These are phyloP conservation scores for Phrynocephalus forsythii DNA, from an alignment of 2,797 vertebrate species.

Conservation along the genomic window DNA sequence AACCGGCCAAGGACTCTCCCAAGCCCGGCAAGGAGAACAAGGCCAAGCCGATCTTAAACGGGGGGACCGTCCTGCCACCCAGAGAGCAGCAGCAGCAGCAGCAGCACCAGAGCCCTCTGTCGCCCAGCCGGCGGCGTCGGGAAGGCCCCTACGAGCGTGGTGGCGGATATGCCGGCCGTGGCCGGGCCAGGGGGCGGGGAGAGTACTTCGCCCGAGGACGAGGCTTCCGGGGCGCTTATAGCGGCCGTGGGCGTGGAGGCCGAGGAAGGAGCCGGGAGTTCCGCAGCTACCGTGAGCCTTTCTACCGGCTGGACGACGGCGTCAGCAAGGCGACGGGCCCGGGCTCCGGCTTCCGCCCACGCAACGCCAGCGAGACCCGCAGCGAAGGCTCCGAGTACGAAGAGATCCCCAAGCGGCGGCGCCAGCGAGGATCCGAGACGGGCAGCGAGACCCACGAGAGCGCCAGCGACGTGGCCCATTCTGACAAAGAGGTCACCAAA, in stretches of 20 bases:
- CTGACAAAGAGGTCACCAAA: conserved; percentile 85
- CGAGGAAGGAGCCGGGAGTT: conserved; percentile 80
- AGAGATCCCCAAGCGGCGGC: conserved; percentile 90
- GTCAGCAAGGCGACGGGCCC: conserved; percentile 73
- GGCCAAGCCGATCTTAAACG: conserved; percentile 50
- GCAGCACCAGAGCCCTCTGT: conserved; percentile 49
- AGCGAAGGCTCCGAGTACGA: conserved; percentile 94
- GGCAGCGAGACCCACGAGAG: conserved; percentile 89
- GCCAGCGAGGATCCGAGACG: conserved; percentile 91
- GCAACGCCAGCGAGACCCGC: conserved; percentile 91
- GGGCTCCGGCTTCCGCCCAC: conserved; percentile 73
- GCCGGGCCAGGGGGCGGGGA: conserved; percentile 85
- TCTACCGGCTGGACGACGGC: conserved; percentile 75
- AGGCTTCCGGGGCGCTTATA: conserved; percentile 88
- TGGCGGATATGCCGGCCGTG: conserved; percentile 64
- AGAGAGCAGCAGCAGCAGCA: conserved; percentile 55
- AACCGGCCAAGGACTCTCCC: conserved; percentile 63
- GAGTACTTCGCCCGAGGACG: conserved; percentile 91
- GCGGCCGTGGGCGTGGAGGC: conserved; percentile 78
- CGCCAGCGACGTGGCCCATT: conserved; percentile 85
- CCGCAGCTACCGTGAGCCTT: conserved; percentile 79
- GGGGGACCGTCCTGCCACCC: background rate
- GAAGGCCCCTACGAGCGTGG: conserved; percentile 84
- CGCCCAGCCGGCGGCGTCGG: conserved; percentile 67
- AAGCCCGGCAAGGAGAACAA: conserved; percentile 68